Conservation (phyloP, 1,140 invertebrate genomes). For the Anadara kagoshimensis region DNA sequence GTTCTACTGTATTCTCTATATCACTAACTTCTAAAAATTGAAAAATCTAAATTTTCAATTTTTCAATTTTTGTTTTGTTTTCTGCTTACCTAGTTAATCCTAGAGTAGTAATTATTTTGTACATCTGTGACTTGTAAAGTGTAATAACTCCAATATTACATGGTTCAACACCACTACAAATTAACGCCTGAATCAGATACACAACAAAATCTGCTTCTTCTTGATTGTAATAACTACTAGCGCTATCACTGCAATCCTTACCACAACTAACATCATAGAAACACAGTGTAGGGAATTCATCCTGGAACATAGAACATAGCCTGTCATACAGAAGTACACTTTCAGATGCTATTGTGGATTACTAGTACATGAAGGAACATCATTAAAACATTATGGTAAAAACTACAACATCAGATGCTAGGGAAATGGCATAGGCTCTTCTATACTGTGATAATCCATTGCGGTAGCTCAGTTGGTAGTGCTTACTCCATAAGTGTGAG, state of each 20-base stretch:
- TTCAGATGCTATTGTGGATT: too few species aligned
- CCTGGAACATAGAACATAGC: conserved; percentile 38
- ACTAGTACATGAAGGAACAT: too few species aligned
- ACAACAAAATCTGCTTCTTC: conserved; percentile 61
- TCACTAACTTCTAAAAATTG: too few species aligned
- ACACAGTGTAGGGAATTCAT: conserved; percentile 58
- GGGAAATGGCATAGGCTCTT: too few species aligned
- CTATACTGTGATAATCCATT: too few species aligned
- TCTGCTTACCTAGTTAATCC: conserved; percentile 30
- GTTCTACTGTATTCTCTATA: too few species aligned
- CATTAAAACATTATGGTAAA: background rate
- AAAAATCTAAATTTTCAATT: too few species aligned
- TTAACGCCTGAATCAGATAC: conserved; percentile 52
- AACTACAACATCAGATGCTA: background rate
- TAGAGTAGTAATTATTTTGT: conserved; percentile 40
- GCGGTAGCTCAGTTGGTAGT: too few species aligned
- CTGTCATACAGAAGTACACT: background rate
- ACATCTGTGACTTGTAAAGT: conserved; percentile 64
- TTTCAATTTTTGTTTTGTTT: too few species aligned
- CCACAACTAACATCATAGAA: conserved; percentile 63
- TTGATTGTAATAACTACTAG: conserved; percentile 61
- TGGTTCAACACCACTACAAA: conserved; percentile 51
- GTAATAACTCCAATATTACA: conserved; percentile 63
- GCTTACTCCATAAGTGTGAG: too few species aligned
- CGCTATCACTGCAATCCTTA: conserved; percentile 49